Base-by-base conservation (phyloP, 2,888 invertebrate species). In the Margaritifera margaritifera region DNA sequence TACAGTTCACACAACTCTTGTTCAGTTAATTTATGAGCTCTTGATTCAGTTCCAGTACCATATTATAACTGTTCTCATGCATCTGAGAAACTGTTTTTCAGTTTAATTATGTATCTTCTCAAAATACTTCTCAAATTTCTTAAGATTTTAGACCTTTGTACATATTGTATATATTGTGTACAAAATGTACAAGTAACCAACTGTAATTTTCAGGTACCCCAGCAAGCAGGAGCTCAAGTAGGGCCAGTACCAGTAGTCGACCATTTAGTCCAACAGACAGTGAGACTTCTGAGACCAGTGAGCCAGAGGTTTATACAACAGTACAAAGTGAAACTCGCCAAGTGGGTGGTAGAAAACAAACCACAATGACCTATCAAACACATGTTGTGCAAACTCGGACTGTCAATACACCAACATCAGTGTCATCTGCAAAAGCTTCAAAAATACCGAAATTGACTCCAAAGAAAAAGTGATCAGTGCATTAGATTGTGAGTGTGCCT, bases 181-280 rank as follows among this genome's bases (percentile, higher is more conserved):
- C 6, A 5, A 52, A 31, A 27, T 22, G 24, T 58, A n/a, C 19
- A 27, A 50, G 15, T 15, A 15, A 42, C 42, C 15, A 11, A 15
- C 15, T 57, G 27, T 69, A 57, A 62, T 25, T 75, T 74, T 2
- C 72, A 83, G 83, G 74, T 20, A 84, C 78, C 22, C 79, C 80
- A 51, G 77, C 74, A 1, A 81, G 86, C 75, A 73, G 83, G 54
- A 81, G 82, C 68, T 84, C 94, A 71, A 96, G 96, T 71, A 92
- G 96, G 84, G 79, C 82, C 52, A 82, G 82, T 60, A 84, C 82
- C 24, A 81, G 83, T n/a, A 90, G 90, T 77, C 96, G 97, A 90
- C 97, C 97, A 77, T 95, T 96, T 27, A 97, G 97, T 80, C 93
- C 97, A 83, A 96, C 97, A 87, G 97, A 97, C 79, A 97, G 97